phyloP scores from a whole-genome alignment of 2,888 invertebrate species.

The Phrixothrix hirtus region DNA sequence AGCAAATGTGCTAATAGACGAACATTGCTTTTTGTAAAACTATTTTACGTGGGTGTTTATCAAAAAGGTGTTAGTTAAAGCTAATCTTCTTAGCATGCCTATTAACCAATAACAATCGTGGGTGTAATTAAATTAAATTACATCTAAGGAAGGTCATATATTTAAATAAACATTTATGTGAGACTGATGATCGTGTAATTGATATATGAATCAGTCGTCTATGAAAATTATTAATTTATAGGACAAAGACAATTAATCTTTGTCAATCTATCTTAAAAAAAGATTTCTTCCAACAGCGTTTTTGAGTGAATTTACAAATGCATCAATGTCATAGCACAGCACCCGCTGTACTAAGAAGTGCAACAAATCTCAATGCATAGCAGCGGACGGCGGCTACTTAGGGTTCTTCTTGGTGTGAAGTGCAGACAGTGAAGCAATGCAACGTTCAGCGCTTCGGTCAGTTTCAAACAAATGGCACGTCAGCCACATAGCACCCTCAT shows the following conservation, averaged over 20 bases:
- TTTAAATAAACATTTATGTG: not conserved
- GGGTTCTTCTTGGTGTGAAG: slow-evolving; percentile 31
- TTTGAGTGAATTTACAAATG: slow-evolving; percentile 15
- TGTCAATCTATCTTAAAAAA: slow-evolving; percentile 1
- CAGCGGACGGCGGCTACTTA: slow-evolving; percentile 24
- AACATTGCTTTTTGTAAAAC: too few species aligned
- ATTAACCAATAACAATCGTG: slow-evolving; percentile 9
- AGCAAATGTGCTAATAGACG: too few species aligned
- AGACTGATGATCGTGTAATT: slow-evolving; percentile 6
- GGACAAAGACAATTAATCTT: slow-evolving; percentile 1
- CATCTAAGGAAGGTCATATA: not conserved
- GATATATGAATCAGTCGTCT: slow-evolving; percentile 1
- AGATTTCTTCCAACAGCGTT: slow-evolving; percentile 14
- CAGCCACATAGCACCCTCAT: slow-evolving; percentile 47
- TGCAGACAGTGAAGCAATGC: slow-evolving; percentile 39
- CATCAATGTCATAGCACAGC: too few species aligned
- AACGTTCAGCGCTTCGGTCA: slow-evolving; percentile 40
- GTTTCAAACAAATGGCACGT: slow-evolving; percentile 50
- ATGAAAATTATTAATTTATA: slow-evolving; percentile 6
- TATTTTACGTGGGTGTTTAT: too few species aligned
- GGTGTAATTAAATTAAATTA: slow-evolving; percentile 22
- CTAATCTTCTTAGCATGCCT: slow-evolving; percentile 19
- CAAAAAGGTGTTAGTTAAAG: slow-evolving; percentile 14
- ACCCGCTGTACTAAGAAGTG: slow-evolving; percentile 6
- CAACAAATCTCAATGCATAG: slow-evolving; percentile 23